Base-by-base conservation (phyloP, 2,113 vertebrate genomes). In the Ramphastos sulfuratus region DNA sequence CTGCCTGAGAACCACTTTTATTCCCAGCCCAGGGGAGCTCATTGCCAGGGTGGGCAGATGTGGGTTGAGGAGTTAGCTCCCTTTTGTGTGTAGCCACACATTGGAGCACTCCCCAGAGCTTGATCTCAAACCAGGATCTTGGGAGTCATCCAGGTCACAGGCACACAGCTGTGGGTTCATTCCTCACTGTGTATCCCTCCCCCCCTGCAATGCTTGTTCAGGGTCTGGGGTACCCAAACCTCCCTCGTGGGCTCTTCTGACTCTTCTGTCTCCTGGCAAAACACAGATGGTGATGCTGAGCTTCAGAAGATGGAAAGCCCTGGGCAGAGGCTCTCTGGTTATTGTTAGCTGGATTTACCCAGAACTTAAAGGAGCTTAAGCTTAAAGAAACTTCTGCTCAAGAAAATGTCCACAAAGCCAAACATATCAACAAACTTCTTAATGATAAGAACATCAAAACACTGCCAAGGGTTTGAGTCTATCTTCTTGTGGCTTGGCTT, bases 341-440 rank as follows among this genome's bases (percentile, higher is more conserved):
- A 3, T 42, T 71, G 56, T 42, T 27, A 69, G 55, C 35, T 87
- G 52, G 76, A 13, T 91, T 82, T 76, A 65, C 42, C 58, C 55
- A 75, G 78, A 91, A 2, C 90, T 91, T 50, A 67, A 8, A 31
- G 77, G 28, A 27, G n/a, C 25, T 93, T 92, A 55, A 74, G 37
- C 73, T 82, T 82, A 64, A 80, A 82, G 82, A 69, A 76, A 44
- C 48, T 93, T 56, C 18, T 35, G 71, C 67, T 89, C 61, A 80
- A 74, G 77, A 84, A 89, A 94, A 79, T 24, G 84, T 48, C 84
- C 44, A 2, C 25, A 75, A 44, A 92, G 93, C 78, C 89, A 89
- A 84, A 72, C 6, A 14, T 61, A 90, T 90, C 89, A 75, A 37
- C 65, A 52, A 71, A 64, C 78, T 69, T 42, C 80, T 88, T 60